Base-by-base conservation (phyloP, 2,113 vertebrate genomes). In the Chelonoidis abingdonii region DNA sequence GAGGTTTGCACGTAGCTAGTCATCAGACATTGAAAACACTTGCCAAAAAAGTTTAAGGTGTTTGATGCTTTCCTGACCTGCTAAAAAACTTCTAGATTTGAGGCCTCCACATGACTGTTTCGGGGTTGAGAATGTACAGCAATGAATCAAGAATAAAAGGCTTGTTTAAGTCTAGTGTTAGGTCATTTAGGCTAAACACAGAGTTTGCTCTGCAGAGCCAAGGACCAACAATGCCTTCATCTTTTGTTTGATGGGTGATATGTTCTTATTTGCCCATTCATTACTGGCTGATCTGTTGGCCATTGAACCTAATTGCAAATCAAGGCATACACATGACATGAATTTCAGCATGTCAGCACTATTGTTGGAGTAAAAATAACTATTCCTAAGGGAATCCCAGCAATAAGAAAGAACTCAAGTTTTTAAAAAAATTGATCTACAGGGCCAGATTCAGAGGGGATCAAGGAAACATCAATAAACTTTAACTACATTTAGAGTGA, bases 291-390 rank as follows among this genome's bases (percentile, higher is more conserved):
- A 35, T 1, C 3, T 54, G 82, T 12, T 87, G 50, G 10, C 41
- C 52, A 53, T n/a, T 83, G 65, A 54, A 75, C 29, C 29, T 0
- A 3, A 76, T 44, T 8, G 47, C 25, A 54, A 69, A 49, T 47
- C 29, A 9, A 62, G 53, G 38, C 2, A 57, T 47, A 87, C 1
- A 12, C 13, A 27, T 50, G 47, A 8, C 41, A 19, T 72, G 57
- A 90, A 12, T 0, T 0, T 10, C 5, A 53, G 72, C 76, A 47
- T 72, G 11, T 57, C 2, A 0, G 1, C n/a, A 7, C 2, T 0
- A 0, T 83, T 86, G 78, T 3, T 1, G 31, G 69, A 75, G 47
- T 14, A 0, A 1, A 53, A 21, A 47, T 52, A 24, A 24, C 53
- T 91, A 57, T 44, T 6, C 3, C 41, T 0, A 5, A 47, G 76